These are phyloP conservation scores for Eurosta solidaginis DNA, from an alignment of 1,140 invertebrate species.

Conservation along the genomic window DNA sequence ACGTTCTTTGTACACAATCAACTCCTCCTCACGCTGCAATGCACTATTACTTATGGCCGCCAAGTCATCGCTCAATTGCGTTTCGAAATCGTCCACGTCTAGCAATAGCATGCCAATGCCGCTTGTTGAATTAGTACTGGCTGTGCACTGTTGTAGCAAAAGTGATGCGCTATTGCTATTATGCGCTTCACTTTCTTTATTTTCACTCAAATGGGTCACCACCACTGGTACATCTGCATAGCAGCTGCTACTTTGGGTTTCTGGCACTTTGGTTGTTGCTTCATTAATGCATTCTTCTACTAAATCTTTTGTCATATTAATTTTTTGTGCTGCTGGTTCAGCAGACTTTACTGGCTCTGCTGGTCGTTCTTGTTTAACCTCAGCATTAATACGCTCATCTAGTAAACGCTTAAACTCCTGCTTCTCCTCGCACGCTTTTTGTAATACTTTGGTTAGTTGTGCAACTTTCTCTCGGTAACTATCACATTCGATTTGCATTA, in stretches of 20 bases:
- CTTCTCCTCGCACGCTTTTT: slow-evolving; percentile 38
- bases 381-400: slow-evolving; percentile 30
- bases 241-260: not conserved
- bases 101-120: slow-evolving; percentile 10
- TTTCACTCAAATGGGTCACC: too few species aligned
- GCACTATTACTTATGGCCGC: slow-evolving; percentile 41
- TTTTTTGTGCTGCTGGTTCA: not conserved
- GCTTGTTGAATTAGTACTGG: not conserved
- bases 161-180: not conserved
- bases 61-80: slow-evolving; percentile 42
- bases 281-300: not conserved
- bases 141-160: slow-evolving; percentile 15
- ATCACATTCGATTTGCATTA: slow-evolving; percentile 52
- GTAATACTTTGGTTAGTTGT: slow-evolving; percentile 32
- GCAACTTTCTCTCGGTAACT: slow-evolving; percentile 42
- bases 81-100: slow-evolving; percentile 14
- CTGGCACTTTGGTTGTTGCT: not conserved
- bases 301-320: not conserved
- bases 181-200: slow-evolving; percentile 4
- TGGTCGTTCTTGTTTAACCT: not conserved
- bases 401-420: slow-evolving; percentile 26
- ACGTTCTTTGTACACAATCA: slow-evolving; percentile 56
- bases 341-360: not conserved
- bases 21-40: slow-evolving; percentile 50
- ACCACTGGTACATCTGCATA: too few species aligned